Base-by-base conservation (phyloP, 2,797 vertebrate species). In the Catamblyrhynchus diadema region DNA sequence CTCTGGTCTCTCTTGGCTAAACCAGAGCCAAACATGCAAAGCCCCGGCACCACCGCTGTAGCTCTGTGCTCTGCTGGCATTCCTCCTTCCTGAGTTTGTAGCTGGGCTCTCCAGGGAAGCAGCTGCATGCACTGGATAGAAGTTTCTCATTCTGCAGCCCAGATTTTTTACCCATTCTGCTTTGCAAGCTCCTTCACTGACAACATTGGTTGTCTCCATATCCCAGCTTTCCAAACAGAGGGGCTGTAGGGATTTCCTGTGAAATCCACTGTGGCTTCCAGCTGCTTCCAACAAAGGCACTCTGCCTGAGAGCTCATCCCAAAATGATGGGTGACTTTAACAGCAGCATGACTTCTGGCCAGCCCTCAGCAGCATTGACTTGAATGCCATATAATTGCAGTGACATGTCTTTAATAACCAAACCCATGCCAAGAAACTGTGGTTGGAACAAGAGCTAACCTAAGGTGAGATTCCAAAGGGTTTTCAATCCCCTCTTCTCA, bases 21-120 rank as follows among this genome's bases (percentile, higher is more conserved):
- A 77, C 44, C 33, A 54, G 35, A 73, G 47, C 8, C 56, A 45
- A 88, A 16, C 2, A 10, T 2, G 8, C 14, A 20, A 87, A 81
- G 25, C 33, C 19, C 42, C 0, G 0, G 16, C 15, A 61, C 12
- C 27, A 42, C 0, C 33, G 35, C 33, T 30, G 30, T 33, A 23
- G 24, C 30, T 37, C 53, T 0, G 0, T 30, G 45, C 47, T 84
- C 21, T 0, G 0, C 0, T 3, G 10, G 44, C 4, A 3, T 54
- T 56, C 10, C 50, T 2, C 1, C 15, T 65, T 42, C 56, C 56
- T 65, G 9, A 14, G 10, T 18, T 47, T 45, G 51, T n/a, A 45
- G 16, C 86, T 90, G 84, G 22, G 21, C 32, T 88, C 56, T 22
- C 33, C 60, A 41, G 32, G 30, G 69, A 90, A 82, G 71, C 45